Evolutionary conservation across 2,797 vertebrate genomes (phyloP).

Genomic region (Psittacula echo): DNA sequence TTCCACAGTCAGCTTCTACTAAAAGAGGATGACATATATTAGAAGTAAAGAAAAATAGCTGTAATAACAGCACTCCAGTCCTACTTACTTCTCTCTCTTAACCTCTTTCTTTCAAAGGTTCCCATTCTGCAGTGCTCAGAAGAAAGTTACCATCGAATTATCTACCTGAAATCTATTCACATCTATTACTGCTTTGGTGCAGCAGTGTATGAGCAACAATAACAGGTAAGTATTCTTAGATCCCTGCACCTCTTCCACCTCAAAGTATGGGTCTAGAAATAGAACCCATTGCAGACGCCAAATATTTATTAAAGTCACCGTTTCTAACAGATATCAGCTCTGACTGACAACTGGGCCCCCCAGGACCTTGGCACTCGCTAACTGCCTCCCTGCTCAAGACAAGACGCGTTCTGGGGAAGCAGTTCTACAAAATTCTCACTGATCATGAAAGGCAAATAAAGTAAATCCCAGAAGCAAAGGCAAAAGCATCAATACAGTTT

Average conservation of each 20-base stretch:
- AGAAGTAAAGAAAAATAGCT: constrained; percentile 73
- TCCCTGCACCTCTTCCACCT: neutral
- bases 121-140: constrained; percentile 41
- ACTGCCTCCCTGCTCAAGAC: neutral
- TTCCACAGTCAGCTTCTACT: constrained; percentile 69
- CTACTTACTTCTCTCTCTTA: constrained; percentile 70
- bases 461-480: constrained; percentile 21
- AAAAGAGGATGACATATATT: constrained; percentile 67
- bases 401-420: neutral
- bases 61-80: constrained; percentile 67
- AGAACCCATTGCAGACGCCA: neutral
- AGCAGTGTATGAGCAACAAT: neutral
- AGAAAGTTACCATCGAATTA: constrained; percentile 56
- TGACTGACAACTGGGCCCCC: neutral
- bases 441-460: constrained; percentile 50
- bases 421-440: constrained; percentile 4
- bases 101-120: constrained; percentile 69
- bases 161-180: constrained; percentile 13
- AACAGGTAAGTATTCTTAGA: constrained; percentile 18
- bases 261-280: neutral
- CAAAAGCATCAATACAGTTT: constrained; percentile 7
- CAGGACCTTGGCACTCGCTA: rapidly evolving
- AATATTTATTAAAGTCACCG: neutral
- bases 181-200: constrained; percentile 27
- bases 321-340: neutral